Evolutionary conservation across 2,113 vertebrate species (phyloP).

Genomic region (Rhegmatorhina hoffmannsi): DNA sequence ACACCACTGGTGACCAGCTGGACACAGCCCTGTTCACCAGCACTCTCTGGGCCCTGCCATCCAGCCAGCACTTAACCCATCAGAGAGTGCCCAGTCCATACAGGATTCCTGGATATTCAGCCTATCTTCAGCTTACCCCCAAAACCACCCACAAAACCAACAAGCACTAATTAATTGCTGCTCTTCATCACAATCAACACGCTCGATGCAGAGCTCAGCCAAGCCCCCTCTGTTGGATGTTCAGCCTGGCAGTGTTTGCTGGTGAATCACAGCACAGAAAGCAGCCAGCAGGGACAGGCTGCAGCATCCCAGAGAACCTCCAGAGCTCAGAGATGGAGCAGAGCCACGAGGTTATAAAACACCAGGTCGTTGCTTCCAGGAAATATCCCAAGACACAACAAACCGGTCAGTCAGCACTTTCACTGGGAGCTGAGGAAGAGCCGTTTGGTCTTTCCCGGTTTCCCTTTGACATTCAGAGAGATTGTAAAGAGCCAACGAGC

Average conservation of each 20-base stretch:
- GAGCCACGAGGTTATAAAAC: background rate
- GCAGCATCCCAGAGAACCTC: background rate
- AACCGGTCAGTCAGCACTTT: background rate
- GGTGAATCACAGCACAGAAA: background rate
- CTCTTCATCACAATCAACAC: background rate
- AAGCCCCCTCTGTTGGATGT: background rate
- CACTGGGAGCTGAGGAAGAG: background rate
- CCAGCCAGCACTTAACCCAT: too few species aligned
- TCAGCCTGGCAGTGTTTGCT: background rate
- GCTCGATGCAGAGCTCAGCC: background rate
- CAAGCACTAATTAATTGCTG: background rate
- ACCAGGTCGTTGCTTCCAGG: background rate
- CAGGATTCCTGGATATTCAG: background rate
- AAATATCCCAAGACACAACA: background rate
- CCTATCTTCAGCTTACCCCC: background rate
- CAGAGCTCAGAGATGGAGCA: background rate
- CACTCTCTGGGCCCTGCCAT: too few species aligned
- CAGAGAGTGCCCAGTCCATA: too few species aligned
- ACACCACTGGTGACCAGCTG: too few species aligned
- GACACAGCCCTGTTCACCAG: too few species aligned
- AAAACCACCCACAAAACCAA: background rate
- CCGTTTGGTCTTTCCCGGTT: background rate
- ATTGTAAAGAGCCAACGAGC: background rate
- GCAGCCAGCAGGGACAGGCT: background rate
- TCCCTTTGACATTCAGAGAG: background rate